Evolutionary conservation across 2,888 invertebrate genomes (phyloP), one percentile per base, ranked within the genome.

Genomic region (Ichneumoninae sp.): DNA sequence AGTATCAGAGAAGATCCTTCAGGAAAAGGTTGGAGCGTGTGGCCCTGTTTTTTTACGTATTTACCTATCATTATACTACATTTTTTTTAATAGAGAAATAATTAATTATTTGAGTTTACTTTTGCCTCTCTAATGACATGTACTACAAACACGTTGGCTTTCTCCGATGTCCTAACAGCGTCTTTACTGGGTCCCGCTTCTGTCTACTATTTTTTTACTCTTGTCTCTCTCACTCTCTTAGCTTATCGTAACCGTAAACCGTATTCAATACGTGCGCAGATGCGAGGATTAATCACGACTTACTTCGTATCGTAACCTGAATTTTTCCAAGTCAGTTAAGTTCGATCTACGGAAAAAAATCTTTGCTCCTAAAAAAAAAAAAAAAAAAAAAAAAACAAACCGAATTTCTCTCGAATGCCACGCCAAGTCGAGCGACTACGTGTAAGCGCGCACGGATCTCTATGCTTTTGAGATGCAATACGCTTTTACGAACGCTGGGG

Each of bases 21-120:
- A 91, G 90, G 91, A 93, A 93, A 93, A 93, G 93, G 93, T 93
- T 91, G 93, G 93, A 92, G 90, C 90, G 91, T 91, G 92, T 93
- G 91, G 88, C 89, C 90, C 90, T 89, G 87, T 82, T 82, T 71
- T 70, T 50, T 71, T 71, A 70, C 30, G 44, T 82, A 19, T 60
- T 70, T 65, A 62, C 26, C 40, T 71, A 88, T 93, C 91, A 91
- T 91, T 92, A 93, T 93, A 93, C 89, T 87, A 90, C 88, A 88
- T 90, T 66, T 40, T 33, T 60, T 57, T n/a, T 50, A 10, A 66
- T 76, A 36, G 40, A 76, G 33, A 65, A 80, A 80, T 66, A 75
- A 83, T 77, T 65, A 76, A 30, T 80, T 72, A 76, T 52, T 70
- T 54, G 77, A 74, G 65, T 74, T 82, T 68, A 47, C 19, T 71